These are phyloP conservation scores for Vulpes lagopus DNA, from an alignment of 2,113 vertebrate species.

Conservation along the genomic window DNA sequence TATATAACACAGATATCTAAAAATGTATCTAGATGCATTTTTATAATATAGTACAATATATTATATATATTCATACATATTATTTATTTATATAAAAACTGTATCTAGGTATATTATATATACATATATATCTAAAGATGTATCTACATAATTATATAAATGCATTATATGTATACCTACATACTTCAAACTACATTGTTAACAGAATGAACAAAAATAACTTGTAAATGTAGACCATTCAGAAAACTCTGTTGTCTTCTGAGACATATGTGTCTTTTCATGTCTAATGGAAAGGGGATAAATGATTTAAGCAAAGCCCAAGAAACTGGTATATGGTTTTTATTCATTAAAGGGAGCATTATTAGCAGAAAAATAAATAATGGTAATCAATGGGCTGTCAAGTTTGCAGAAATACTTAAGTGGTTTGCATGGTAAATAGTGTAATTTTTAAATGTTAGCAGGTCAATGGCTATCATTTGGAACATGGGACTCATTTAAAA, in stretches of 20 bases:
- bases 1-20: too few relatives aligned
- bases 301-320: not conserved
- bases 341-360: conserved; percentile 27
- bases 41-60: not conserved
- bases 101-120: too few relatives aligned
- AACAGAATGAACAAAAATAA: not conserved
- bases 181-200: not conserved
- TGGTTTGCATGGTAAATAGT: not conserved
- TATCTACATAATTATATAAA: too few relatives aligned
- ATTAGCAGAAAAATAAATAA: not conserved
- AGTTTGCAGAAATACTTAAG: not conserved
- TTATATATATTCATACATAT: not conserved
- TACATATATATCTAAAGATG: too few relatives aligned
- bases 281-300: not conserved
- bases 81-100: too few relatives aligned
- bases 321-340: not conserved
- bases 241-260: not conserved
- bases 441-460: not conserved
- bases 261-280: not conserved
- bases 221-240: not conserved
- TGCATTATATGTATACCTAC: too few relatives aligned
- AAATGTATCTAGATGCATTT: too few relatives aligned
- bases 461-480: not conserved
- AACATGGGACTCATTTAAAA: not conserved
- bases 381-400: not conserved